A percentile compares a stretch with the other conserved stretches of the same genome.
Evolutionary conservation across 92 coral and sea anemone species (phyloP).

Genomic region (Epizoanthus stellaris): DNA sequence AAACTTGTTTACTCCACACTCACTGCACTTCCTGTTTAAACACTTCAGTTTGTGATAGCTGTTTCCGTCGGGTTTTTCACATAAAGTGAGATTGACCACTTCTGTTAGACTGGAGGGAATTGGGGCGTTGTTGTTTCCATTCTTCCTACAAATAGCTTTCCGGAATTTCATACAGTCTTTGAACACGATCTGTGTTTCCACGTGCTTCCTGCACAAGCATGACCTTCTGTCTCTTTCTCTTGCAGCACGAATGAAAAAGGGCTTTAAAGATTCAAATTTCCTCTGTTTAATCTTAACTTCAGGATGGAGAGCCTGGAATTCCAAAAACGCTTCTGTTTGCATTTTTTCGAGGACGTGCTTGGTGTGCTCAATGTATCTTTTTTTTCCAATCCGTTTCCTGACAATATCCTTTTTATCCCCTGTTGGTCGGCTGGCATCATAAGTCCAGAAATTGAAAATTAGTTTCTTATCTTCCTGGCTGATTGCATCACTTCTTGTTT

Average conservation of each 20-base stretch:
- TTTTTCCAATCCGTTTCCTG: slow-evolving; percentile 47
- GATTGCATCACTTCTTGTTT: slow-evolving; percentile 47
- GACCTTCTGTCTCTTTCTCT: slow-evolving; percentile 61
- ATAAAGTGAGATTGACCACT: slow-evolving; percentile 49
- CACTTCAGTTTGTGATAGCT: slow-evolving; percentile 56
- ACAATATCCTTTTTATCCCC: slow-evolving; percentile 55
- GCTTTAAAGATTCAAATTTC: slow-evolving; percentile 65
- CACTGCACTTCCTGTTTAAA: slow-evolving; percentile 56
- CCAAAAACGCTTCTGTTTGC: neutral
- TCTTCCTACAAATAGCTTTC: slow-evolving; percentile 36
- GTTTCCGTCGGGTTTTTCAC: slow-evolving; percentile 39
- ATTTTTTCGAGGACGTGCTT: slow-evolving; percentile 66
- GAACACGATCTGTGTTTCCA: slow-evolving; percentile 59
- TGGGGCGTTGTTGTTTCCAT: slow-evolving; percentile 12
- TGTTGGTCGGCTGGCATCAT: too few species aligned
- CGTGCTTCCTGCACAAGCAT: slow-evolving; percentile 65
- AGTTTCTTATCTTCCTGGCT: slow-evolving; percentile 33
- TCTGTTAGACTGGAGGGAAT: slow-evolving; percentile 54
- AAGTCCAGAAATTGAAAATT: slow-evolving; percentile 30
- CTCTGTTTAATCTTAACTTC: slow-evolving; percentile 53
- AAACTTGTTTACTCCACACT: slow-evolving; percentile 58
- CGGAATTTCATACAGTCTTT: slow-evolving; percentile 60
- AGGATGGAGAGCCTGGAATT: slow-evolving; percentile 43
- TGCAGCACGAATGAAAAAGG: slow-evolving; percentile 59
- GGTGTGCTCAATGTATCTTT: slow-evolving; percentile 53